Evolutionary conservation across 2,797 vertebrate species (phyloP).

Genomic region (Pipistrellus kuhlii): DNA sequence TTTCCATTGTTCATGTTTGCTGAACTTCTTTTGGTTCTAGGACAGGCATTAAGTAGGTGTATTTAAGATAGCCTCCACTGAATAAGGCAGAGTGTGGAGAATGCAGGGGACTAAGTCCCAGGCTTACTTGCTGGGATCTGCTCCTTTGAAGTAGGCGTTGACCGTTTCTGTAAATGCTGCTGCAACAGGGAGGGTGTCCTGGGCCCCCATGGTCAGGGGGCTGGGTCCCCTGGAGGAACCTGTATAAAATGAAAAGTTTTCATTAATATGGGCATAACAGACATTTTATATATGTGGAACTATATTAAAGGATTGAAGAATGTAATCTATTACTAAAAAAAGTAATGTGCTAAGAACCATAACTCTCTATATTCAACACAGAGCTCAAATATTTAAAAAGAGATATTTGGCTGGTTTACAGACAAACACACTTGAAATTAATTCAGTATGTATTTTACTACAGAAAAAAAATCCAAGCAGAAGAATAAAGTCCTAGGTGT

Average conservation of each 20-base stretch:
- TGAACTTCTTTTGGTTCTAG: background rate
- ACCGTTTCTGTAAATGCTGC: constrained; percentile 99
- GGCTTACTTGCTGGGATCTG: constrained; percentile 96
- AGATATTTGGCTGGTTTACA: constrained; percentile 66
- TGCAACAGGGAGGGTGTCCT: constrained; percentile 98
- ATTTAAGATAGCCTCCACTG: too few species aligned
- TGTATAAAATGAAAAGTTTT: constrained; percentile 85
- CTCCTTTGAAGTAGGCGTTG: constrained; percentile 99
- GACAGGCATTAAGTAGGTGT: background rate
- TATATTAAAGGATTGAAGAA: background rate
- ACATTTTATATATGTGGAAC: background rate
- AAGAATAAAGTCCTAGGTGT: background rate
- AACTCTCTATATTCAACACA: background rate
- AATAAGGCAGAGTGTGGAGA: background rate
- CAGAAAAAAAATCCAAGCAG: constrained; percentile 74
- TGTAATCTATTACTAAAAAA: constrained; percentile 32
- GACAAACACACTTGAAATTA: constrained; percentile 66
- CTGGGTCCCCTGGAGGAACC: constrained; percentile 98
- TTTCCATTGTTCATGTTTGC: background rate
- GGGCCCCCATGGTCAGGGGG: constrained; percentile 98
- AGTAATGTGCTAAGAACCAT: background rate
- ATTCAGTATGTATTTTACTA: constrained; percentile 43
- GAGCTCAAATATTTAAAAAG: constrained; percentile 66
- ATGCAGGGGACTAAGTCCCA: background rate
- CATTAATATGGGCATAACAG: background rate